Evolutionary conservation across 2,113 vertebrate genomes (phyloP), one percentile per base, ranked within the genome.

Genomic region (Nesogale talazaci): DNA sequence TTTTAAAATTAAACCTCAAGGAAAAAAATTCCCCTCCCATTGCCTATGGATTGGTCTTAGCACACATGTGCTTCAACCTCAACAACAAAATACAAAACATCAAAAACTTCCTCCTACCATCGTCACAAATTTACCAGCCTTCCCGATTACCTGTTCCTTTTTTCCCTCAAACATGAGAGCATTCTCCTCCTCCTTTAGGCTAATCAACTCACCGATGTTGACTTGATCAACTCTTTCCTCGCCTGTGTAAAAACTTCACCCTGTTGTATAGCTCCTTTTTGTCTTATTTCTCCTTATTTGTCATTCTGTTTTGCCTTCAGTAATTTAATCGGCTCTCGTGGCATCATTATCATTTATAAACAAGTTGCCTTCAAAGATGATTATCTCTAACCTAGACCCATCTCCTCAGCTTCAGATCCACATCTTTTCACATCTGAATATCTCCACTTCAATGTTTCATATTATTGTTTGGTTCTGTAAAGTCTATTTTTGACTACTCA

Each of bases 1-100:
- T n/a, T 74, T 52, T 93, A 79, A 91, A 80, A 63, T 82, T 92
- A 88, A 79, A 31, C 42, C 25, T 56, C 70, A 81, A 93, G 74
- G 57, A 46, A 74, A 77, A 61, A 12, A 84, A 52, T 4, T 87
- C 59, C 79, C 70, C 65, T 77, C 34, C 52, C 5, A 40, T 19
- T 2, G 77, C 31, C 20, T 83, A 14, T 78, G 46, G 69, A 20
- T 80, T 10, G 42, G 56, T 88, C 52, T 88, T 77, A 59, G 59
- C n/a, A 94, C 29, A 81, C 40, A 90, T 42, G 42, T 57, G 59
- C 34, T 40, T 90, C 38, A 59, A 90, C 65, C 16, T 92, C 79
- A 90, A 92, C 69, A 52, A 86, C 23, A 40, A 75, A 75, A 75
- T 5, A 75, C 19, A 40, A 40, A 40, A 40, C 72, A 36, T 75